Base-by-base conservation (phyloP, 2,113 vertebrate species). In the Seriola rivoliana region DNA sequence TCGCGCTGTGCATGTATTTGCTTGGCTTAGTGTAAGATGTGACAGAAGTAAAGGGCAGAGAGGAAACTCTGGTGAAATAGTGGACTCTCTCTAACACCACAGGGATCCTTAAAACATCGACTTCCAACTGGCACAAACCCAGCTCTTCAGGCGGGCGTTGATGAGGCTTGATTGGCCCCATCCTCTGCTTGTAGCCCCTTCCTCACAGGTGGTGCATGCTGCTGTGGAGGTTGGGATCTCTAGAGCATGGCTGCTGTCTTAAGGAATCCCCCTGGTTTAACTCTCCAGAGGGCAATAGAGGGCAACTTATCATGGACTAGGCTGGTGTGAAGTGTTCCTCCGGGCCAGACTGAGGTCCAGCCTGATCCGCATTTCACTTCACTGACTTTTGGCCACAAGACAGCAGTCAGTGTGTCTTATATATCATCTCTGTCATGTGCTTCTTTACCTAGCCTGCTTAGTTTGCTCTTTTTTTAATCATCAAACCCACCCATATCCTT, bases 41-140 rank as follows among this genome's bases (percentile, higher is more conserved):
- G 21, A 66, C 42, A n/a, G 8, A 40, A 23, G 52, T 40, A 69
- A 66, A 74, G 6, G 23, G 64, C 9, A 69, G 16, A 23, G 59
- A 32, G 23, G n/a, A 36, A 25, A 25, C 32, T 68, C 25, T 19
- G 14, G 23, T 38, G 11, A 58, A 75, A 29, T 3, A 68, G 62
- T 0, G 6, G 50, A 38, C 42, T 54, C 69, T 42, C 50, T 63
- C n/a, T 19, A 48, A 63, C 63, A 17, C 78, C 5, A 7, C 64
- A 71, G 82, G 76, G 75, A 81, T 77, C 75, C 71, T 73, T 10
- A 14, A 76, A 83, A 55, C 75, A 63, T 68, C 0, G n/a, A 32
- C 44, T 58, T 79, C 67, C 55, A 34, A 59, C 50, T 54, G 65
- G 52, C 55, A 68, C 44, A 72, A 32, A 17, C 14, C 11, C 59